Base-by-base conservation (phyloP, 2,797 vertebrate species). In the Myripristis murdjan region DNA sequence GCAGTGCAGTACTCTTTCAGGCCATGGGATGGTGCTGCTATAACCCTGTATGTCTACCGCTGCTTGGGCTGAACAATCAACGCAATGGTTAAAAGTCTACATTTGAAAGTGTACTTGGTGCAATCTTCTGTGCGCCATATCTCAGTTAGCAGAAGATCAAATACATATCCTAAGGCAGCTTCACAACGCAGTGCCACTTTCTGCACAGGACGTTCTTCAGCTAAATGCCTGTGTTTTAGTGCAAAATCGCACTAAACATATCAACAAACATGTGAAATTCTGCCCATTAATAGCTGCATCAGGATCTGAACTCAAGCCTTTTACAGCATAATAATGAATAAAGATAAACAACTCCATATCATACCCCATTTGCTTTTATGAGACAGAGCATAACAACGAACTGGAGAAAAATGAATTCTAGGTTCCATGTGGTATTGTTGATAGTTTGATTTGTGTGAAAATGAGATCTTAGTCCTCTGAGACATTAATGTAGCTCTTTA, bases 11-110 rank as follows among this genome's bases (percentile, higher is more conserved):
- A 16, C 16, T 2, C 26, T 12, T 26, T 24, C 3, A 16, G 10
- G 58, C 83, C 85, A 82, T 73, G 54, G 1, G 70, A 31, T 70
- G 83, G 44, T 0, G 22, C 58, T 77, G 64, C 41, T 57, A 64
- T 58, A 55, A 60, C 1, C 14, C 58, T 64, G 1, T 49, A 49
- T 49, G 2, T 62, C 24, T n/a, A 28, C 10, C 53, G 39, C 55
- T 11, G 1, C 4, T 18, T 56, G 31, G 18, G 33, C 55, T 3
- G 48, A 28, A n/a, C 10, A 64, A 24, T 41, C 14, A 41, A 16
- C 43, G 15, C 14, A 16, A 43, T 43, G 35, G 35, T 37, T 37
- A n/a, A 37, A 11, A 43, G 41, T n/a, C 41, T 43, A 43, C n/a
- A 43, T 37, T 10, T 37, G 9, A 37, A 37, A 37, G 10, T 37